A percentile compares a stretch with the other conserved stretches of the same genome.
These are phyloP conservation scores for Trachops cirrhosus DNA, from an alignment of 2,797 vertebrate species.

Conservation along the genomic window DNA sequence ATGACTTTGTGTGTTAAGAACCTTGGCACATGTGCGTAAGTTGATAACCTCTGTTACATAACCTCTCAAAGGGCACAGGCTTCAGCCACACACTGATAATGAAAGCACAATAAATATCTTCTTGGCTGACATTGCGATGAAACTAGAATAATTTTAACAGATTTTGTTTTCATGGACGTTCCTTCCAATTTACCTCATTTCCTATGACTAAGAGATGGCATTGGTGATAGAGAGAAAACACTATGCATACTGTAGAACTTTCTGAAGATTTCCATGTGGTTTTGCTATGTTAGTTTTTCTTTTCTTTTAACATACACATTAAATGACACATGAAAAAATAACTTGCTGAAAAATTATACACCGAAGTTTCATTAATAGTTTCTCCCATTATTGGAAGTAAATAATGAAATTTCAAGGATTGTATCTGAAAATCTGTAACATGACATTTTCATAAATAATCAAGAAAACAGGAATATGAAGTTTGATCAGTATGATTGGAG, in stretches of 20 bases:
- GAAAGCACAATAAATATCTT: neutral
- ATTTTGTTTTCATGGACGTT: conserved; percentile 10
- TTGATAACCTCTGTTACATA: conserved; percentile 9
- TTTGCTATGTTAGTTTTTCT: neutral
- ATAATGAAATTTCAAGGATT: neutral
- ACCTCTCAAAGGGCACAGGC: conserved; percentile 15
- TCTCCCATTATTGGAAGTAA: neutral
- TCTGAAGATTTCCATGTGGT: neutral
- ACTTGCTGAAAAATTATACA: neutral
- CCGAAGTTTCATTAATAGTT: neutral
- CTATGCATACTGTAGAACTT: neutral
- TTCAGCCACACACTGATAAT: neutral
- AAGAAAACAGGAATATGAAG: neutral
- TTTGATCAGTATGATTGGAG: neutral
- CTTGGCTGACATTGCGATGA: conserved; percentile 13
- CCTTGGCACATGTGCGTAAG: neutral
- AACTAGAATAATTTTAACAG: conserved; percentile 18
- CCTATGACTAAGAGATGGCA: neutral
- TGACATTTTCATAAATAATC: neutral
- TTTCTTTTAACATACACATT: neutral
- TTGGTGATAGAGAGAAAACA: conserved; percentile 9
- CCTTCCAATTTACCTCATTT: neutral
- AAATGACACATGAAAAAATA: conserved; percentile 12
- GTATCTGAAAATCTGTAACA: neutral
- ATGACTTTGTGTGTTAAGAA: neutral